Percentiles rank a stretch among this genome's conserved stretches.
phyloP scores from a whole-genome alignment of 2,113 vertebrate genomes.

The Capra hircus region DNA sequence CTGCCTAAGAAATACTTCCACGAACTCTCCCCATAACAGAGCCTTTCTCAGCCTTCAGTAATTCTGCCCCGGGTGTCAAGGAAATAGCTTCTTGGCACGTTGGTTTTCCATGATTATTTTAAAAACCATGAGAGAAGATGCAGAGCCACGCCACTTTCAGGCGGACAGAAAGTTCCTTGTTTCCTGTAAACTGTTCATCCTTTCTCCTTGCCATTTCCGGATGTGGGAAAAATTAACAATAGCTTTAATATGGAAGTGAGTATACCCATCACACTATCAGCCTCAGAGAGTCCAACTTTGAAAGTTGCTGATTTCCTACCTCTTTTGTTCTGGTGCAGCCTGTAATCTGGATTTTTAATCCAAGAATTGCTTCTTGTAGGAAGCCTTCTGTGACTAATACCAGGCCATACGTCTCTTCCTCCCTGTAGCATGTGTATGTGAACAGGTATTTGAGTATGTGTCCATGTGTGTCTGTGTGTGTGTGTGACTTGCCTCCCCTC shows the following conservation, averaged over 20 bases:
- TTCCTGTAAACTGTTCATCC: neutral
- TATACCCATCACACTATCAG: no score
- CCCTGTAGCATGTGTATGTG: neutral
- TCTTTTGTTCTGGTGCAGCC: neutral
- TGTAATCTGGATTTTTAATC: neutral
- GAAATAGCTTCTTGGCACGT: slow-evolving; percentile 14
- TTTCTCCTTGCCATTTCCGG: neutral
- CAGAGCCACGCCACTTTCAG: slow-evolving; percentile 1
- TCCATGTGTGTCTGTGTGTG: neutral
- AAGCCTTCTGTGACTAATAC: neutral
- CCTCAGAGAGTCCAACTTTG: neutral
- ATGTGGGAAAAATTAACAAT: slow-evolving; percentile 27
- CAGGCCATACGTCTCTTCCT: neutral
- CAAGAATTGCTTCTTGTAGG: neutral
- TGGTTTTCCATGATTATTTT: slow-evolving; percentile 52
- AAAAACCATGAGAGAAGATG: slow-evolving; percentile 23
- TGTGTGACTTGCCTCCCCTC: neutral
- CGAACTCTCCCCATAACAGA: slow-evolving; percentile 66
- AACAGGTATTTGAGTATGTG: neutral
- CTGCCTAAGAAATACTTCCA: slow-evolving; percentile 65
- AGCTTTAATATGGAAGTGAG: neutral
- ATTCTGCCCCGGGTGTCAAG: neutral
- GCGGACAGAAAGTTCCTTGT: neutral
- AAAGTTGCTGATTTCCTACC: neutral
- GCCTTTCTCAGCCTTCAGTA: neutral